phyloP scores from a whole-genome alignment of 2,113 vertebrate species.

The Hirundichthys speculiger region DNA sequence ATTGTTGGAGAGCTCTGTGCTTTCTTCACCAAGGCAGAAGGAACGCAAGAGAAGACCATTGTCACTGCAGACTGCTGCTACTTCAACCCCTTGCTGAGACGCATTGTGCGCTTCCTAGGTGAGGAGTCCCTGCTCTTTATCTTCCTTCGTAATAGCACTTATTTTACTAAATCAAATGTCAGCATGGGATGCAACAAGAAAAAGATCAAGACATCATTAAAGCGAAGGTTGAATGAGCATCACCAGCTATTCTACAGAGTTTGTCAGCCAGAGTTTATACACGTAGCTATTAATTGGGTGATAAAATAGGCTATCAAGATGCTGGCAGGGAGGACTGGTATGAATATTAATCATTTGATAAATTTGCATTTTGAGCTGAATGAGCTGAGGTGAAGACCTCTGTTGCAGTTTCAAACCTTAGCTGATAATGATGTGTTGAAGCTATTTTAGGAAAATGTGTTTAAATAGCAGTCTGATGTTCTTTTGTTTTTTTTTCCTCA shows the following conservation, averaged over 20 bases:
- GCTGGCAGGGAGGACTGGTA: slow-evolving; percentile 18
- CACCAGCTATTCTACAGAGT: background rate
- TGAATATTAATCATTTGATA: slow-evolving; percentile 47
- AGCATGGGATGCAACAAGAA: background rate
- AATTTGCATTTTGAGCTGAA: slow-evolving; percentile 46
- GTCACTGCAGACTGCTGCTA: slow-evolving; percentile 91
- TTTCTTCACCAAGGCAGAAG: slow-evolving; percentile 82
- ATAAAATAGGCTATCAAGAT: slow-evolving; percentile 26
- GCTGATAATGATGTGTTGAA: slow-evolving; percentile 54
- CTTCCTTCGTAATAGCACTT: background rate
- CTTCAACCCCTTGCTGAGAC: slow-evolving; percentile 89
- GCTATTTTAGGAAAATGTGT: slow-evolving; percentile 37
- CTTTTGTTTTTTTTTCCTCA: background rate
- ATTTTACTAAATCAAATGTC: background rate
- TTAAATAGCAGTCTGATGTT: background rate
- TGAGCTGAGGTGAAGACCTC: slow-evolving; percentile 33
- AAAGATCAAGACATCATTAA: slow-evolving; percentile 2
- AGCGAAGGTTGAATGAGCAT: slow-evolving; percentile 8
- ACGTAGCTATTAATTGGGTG: slow-evolving; percentile 39
- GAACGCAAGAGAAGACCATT: slow-evolving; percentile 87
- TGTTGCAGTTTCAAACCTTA: slow-evolving; percentile 51
- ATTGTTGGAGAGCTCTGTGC: slow-evolving; percentile 84
- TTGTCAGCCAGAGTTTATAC: background rate
- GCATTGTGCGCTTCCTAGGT: slow-evolving; percentile 91
- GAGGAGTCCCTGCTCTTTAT: slow-evolving; percentile 32